These are phyloP conservation scores for Xylophagus ater DNA, from an alignment of 2,888 invertebrate species.

Conservation along the genomic window DNA sequence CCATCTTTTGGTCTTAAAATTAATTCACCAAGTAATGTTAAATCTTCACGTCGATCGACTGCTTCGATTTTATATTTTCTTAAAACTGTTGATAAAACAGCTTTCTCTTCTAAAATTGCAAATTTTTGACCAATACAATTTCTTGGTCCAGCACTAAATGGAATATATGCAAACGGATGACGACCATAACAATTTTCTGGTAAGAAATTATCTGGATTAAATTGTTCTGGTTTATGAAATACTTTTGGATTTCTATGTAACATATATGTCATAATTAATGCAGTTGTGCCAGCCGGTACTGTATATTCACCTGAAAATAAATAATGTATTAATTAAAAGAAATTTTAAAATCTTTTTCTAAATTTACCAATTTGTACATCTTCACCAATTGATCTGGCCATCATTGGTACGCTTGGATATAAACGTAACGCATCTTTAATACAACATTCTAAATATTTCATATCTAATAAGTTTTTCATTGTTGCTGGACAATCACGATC, in stretches of 20 bases:
- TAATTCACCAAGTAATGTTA: constrained; percentile 47
- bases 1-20: constrained; percentile 49
- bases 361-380: constrained; percentile 46
- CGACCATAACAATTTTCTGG: constrained; percentile 48
- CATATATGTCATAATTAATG: constrained; percentile 51
- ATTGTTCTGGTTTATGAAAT: constrained; percentile 55
- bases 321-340: background rate
- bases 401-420: constrained; percentile 56
- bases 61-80: constrained; percentile 46
- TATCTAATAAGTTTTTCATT: constrained; percentile 48
- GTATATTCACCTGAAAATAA: constrained; percentile 28
- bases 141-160: constrained; percentile 58
- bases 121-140: constrained; percentile 48
- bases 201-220: constrained; percentile 61
- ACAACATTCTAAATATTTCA: constrained; percentile 57
- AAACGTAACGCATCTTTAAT: constrained; percentile 56
- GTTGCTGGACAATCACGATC: constrained; percentile 40
- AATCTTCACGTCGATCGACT: constrained; percentile 45
- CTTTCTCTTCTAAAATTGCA: constrained; percentile 47
- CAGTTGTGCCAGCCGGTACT: constrained; percentile 41
- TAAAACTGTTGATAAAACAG: constrained; percentile 46
- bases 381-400: constrained; percentile 47
- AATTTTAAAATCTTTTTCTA: constrained; percentile 1
- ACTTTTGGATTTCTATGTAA: constrained; percentile 53
- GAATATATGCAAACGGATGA: constrained; percentile 56